Base-by-base conservation (phyloP, 2,888 invertebrate genomes). In the Sussaba pulchella region DNA sequence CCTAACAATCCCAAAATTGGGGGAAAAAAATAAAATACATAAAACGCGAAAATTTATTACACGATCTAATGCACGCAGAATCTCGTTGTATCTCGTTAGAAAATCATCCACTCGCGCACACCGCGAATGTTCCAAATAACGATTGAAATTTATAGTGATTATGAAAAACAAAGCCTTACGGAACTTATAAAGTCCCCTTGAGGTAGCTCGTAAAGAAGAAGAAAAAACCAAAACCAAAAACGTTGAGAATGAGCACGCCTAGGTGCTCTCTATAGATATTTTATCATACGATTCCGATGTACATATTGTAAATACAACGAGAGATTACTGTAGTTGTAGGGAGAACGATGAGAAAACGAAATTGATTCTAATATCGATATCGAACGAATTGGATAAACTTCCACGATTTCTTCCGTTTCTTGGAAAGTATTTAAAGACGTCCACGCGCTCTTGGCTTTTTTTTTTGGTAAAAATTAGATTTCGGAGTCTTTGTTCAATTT, bases 241-340 rank as follows among this genome's bases (percentile, higher is more conserved):
- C 73, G 77, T 81, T 81, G 78, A 82, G 47, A 70, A 70, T 70
- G 70, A 70, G 79, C 85, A 83, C 83, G 69, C 81, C 79, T 89
- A 87, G 87, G 83, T 86, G 79, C 86, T 86, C 83, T 83, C 85
- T 78, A 86, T 88, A 86, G 88, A 89, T 89, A 90, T 90, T 90
- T 89, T 89, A 90, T 89, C 90, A 90, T 86, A 88, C 86, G 80
- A 84, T 84, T 82, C n/a, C 78, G 74, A 69, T 90, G 89, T 88
- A 89, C 69, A 89, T 89, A 89, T n/a, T 89, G 89, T 89, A 89
- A 87, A 89, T 86, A 85, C 50, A 52, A 81, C 59, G 41, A 73
- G 19, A 57, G 26, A 41, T 12, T 31, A 69, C 24, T 54, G 67
- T 45, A 70, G 54, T 19, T 39, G 39, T 39, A 36, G 31, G 10